Evolutionary conservation across 2,888 invertebrate genomes (phyloP), one percentile per base, ranked within the genome.

Genomic region (Listrodromus nycthemerus): DNA sequence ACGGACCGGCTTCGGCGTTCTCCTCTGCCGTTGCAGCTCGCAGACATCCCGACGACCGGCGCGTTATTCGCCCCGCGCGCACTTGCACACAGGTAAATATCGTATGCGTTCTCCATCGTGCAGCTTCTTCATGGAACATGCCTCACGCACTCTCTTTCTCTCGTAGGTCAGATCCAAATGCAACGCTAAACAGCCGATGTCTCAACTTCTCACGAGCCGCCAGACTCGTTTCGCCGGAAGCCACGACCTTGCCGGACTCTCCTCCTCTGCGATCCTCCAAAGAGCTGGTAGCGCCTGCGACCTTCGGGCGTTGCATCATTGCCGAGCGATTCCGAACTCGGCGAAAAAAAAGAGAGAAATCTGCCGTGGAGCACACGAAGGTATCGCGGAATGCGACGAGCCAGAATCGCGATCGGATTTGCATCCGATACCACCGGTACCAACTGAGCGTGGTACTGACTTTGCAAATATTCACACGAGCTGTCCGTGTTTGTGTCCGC

Each of bases 31-130:
- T 6, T 10, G 52, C 8, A 24, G 3, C 58, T 65, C 52, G 61
- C 65, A 70, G 61, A 78, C 69, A 63, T 79, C 69, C 30, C 67
- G 75, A 75, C 70, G 78, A 69, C 63, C 27, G 27, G n/a, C 33
- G 52, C 37, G 55, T 45, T 58, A 4, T 21, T 41, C 1, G n/a
- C 7, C 63, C 61, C 61, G 48, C 74, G 13, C 73, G 16, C 16
- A n/a, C 50, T 19, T 16, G 41, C 41, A 4, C 41, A 45, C 41
- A 45, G 16, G 16, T 10, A 16, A 13, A 16, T 45, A 16, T 16
- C 41, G 16, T 10, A 10, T n/a, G n/a, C 13, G 16, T 3, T 45
- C 41, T 45, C 48, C 48, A 13, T 10, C 45, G 19, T 48, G 10
- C 13, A 24, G 21, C 13, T 73, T 73, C 74, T 33, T 16, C 74